Evolutionary conservation across 2,797 vertebrate species (phyloP), one percentile per base, ranked within the genome.

Genomic region (Silurus aristotelis): DNA sequence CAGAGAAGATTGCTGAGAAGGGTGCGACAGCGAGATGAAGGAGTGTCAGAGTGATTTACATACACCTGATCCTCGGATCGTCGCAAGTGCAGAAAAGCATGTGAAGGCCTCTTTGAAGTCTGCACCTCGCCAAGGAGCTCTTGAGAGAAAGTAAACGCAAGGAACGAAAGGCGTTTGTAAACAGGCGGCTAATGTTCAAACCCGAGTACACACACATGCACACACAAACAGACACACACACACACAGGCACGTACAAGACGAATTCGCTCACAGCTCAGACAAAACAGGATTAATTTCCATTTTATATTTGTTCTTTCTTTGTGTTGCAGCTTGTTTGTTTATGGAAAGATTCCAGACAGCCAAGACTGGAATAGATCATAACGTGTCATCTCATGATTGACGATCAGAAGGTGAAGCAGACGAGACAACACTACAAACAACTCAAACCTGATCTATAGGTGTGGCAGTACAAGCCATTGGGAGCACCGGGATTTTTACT

Each of bases 31-130:
- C 17, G 22, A 76, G 71, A 86, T 82, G 80, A 82, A 86, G 70
- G 73, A 80, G 80, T n/a, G 72, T 70, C 72, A 73, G 80, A 77
- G 77, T 79, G 77, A 80, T 87, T 88, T 75, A 85, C 86, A 64
- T 87, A 83, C 80, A 84, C 66, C 67, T 87, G 85, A 73, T 77
- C 83, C 58, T 75, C n/a, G 68, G 83, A 56, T 85, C 43, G 60
- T 43, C 38, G 83, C 76, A 38, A 80, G 67, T 25, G 79, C 31
- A 73, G 64, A 77, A 22, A 61, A 48, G 84, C 22, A 58, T 55
- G 61, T n/a, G 75, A 89, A 82, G 86, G 43, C 55, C 52, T 68
- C 84, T 89, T 89, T 88, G 87, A 89, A 87, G 85, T 85, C 83
- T 87, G 76, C 80, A 82, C 85, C 88, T 82, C 58, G 72, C 83